These are phyloP conservation scores for Cinclus cinclus DNA, from an alignment of 2,113 vertebrate genomes.

Conservation along the genomic window DNA sequence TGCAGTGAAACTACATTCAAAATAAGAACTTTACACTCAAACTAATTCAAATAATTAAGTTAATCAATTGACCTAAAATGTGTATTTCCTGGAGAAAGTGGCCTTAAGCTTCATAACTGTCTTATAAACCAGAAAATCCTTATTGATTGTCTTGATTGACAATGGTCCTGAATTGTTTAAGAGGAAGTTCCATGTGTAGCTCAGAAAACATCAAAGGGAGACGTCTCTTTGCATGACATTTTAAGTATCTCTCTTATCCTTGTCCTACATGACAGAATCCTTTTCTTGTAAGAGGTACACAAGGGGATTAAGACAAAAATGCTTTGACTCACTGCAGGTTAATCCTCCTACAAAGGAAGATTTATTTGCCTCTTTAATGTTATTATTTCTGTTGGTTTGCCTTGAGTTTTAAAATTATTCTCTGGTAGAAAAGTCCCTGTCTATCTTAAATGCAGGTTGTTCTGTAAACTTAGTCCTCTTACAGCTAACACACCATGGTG, in stretches of 20 bases:
- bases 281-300: neutral
- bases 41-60: neutral
- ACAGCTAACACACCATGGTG: neutral
- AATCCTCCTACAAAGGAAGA: neutral
- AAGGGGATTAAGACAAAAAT: neutral
- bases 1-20: neutral
- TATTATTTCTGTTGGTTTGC: neutral
- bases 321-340: neutral
- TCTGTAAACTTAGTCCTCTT: neutral
- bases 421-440: neutral
- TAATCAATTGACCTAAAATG: neutral
- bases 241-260: neutral
- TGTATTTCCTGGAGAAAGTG: neutral
- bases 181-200: neutral
- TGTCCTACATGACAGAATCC: neutral
- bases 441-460: neutral
- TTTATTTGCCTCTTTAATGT: neutral
- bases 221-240: neutral
- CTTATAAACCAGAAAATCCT: neutral
- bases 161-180: neutral
- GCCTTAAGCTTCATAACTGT: neutral
- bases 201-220: neutral
- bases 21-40: neutral
- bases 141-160: neutral
- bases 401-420: neutral